Base-by-base conservation (phyloP, 2,797 vertebrate species). In the Remorina albescens region DNA sequence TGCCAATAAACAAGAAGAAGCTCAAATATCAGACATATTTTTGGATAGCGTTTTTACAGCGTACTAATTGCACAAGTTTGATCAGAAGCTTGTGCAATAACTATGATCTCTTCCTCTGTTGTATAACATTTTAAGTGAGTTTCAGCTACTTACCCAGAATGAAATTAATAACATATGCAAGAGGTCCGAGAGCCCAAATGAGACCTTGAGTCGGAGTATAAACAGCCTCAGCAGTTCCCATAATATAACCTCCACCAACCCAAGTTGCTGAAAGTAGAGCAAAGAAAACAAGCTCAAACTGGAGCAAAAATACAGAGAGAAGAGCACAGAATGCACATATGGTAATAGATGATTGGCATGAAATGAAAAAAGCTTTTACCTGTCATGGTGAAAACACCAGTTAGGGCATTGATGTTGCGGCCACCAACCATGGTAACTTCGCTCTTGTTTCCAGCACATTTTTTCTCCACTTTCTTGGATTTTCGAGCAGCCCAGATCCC, bases 171-270 rank as follows among this genome's bases (percentile, higher is more conserved):
- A 90, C 50, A 88, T 93, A 94, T 46, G 91, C 91, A 57, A 87
- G 57, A 10, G 93, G 94, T 0, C 90, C 93, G 37, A 93, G 76
- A 28, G 92, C 90, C 95, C 95, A 95, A 71, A 93, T 12, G 1
- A 96, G 71, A 74, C 94, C 94, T 86, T 87, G 90, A 30, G 81
- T 71, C 19, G 94, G 95, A 72, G 89, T 76, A 63, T 95, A 95
- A 82, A 95, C 86, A 0, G 90, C 90, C 83, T 96, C 94, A 69
- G 94, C 93, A 6, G 90, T 94, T 68, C 94, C 93, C 26, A 94
- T 77, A 21, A 95, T 92, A 54, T 93, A 95, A 4, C 89, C 93
- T 85, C 93, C 95, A 78, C 95, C 94, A 58, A 95, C 93, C 93
- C 94, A 95, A 2, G 93, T 94, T 11, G 95, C 94, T 95, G 58